Conservation (phyloP, 1,140 invertebrate genomes). For the Thaumatotibia leucotreta region DNA sequence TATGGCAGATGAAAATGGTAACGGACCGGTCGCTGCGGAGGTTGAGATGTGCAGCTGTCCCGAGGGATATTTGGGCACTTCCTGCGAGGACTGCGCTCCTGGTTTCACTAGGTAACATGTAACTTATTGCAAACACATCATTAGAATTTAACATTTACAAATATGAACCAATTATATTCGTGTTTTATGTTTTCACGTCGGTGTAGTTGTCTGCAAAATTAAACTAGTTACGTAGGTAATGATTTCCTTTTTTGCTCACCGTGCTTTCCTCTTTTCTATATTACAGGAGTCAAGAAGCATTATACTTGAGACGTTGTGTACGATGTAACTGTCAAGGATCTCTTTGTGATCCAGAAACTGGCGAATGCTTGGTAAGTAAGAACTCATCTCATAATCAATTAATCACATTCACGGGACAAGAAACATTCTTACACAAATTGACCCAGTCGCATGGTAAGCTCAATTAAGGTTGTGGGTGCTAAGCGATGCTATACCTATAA, state of each 20-base stretch:
- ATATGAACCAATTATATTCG: too few relatives aligned
- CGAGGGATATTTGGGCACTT: slow-evolving; percentile 87
- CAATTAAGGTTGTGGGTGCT: too few relatives aligned
- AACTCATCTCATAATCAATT: too few relatives aligned
- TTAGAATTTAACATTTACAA: too few relatives aligned
- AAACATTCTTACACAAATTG: too few relatives aligned
- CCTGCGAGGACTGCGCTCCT: slow-evolving; percentile 93
- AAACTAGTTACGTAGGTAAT: neutral
- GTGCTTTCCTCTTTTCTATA: slow-evolving; percentile 7
- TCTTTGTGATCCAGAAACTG: slow-evolving; percentile 90
- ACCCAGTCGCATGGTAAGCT: too few relatives aligned
- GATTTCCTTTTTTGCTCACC: too few relatives aligned
- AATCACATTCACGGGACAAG: too few relatives aligned
- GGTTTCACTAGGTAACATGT: slow-evolving; percentile 85
- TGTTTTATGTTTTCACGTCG: too few relatives aligned
- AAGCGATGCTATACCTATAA: too few relatives aligned
- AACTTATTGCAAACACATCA: neutral
- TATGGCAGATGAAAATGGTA: slow-evolving; percentile 85
- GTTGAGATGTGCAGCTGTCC: slow-evolving; percentile 93
- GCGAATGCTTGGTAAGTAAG: slow-evolving; percentile 85
- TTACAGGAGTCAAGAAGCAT: slow-evolving; percentile 79
- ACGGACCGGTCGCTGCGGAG: slow-evolving; percentile 81
- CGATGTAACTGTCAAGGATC: slow-evolving; percentile 93
- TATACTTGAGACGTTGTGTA: slow-evolving; percentile 89
- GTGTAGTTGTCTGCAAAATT: neutral